phyloP scores from a whole-genome alignment of 2,888 invertebrate genomes.

The Drosophila phalerata region DNA sequence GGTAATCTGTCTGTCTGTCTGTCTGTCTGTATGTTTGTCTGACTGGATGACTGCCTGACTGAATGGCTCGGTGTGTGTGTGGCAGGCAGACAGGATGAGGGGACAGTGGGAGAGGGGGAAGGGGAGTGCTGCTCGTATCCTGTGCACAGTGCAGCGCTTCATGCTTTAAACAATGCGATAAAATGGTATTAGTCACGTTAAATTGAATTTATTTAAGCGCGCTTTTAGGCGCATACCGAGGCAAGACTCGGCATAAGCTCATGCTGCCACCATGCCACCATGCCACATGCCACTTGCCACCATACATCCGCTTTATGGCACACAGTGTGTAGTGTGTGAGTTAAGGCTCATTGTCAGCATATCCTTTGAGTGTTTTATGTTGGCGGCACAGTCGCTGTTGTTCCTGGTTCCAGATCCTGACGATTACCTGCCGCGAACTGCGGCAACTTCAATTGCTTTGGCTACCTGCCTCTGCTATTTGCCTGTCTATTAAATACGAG shows the following conservation, averaged over 20 bases:
- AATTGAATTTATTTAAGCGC: conserved; percentile 82
- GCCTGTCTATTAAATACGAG: conserved; percentile 76
- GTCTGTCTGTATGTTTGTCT: conserved; percentile 10
- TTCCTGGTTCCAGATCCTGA: conserved; percentile 32
- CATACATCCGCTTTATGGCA: conserved; percentile 35
- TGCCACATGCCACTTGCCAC: conserved; percentile 6
- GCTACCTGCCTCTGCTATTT: conserved; percentile 41
- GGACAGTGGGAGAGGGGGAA: too few relatives aligned
- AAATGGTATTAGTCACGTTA: conserved; percentile 81
- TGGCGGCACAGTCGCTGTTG: conserved; percentile 29
- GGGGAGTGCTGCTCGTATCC: conserved; percentile 16
- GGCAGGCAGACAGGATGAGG: background rate
- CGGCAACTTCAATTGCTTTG: conserved; percentile 60
- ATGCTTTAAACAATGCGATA: conserved; percentile 81
- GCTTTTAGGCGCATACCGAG: conserved; percentile 75
- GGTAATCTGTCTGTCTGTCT: conserved; percentile 44
- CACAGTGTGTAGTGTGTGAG: conserved; percentile 43
- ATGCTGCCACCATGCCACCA: conserved; percentile 2
- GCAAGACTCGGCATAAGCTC: conserved; percentile 56
- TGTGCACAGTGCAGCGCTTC: conserved; percentile 63
- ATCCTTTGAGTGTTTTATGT: conserved; percentile 81
- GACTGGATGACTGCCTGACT: background rate
- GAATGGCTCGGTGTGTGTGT: conserved; percentile 1
- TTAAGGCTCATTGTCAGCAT: conserved; percentile 80
- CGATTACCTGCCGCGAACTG: conserved; percentile 56